Base-by-base conservation (phyloP, 2,888 invertebrate genomes). In the Pseudoips prasinana region DNA sequence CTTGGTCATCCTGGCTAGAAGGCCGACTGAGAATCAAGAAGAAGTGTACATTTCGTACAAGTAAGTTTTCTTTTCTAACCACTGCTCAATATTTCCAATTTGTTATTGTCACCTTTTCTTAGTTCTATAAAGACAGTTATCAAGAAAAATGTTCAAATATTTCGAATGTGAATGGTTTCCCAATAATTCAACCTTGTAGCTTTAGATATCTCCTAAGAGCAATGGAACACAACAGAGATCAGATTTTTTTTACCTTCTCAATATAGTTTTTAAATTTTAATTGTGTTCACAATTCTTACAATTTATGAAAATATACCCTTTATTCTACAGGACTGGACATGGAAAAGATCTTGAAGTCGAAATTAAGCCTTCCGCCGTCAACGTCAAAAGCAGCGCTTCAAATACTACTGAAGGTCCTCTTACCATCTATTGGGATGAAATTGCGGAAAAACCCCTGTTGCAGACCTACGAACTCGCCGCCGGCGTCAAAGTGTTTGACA, bases 401-500 rank as follows among this genome's bases (percentile, higher is more conserved):
- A 79, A 76, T 51, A 56, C 76, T 6, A 61, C 73, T 2, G 70
- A 77, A 11, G 77, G 76, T 6, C 64, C 67, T 1, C 60, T 77
- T 0, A 77, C 67, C 10, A 68, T 68, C 10, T 86, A 85, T 54
- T 83, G 83, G 70, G 78, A 90, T 33, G 77, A 86, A 11, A 73
- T 74, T 24, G 59, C 61, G 1, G 53, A 84, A 10, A 44, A 53
- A 1, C 77, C 84, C 8, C 60, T 89, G 1, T 56, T 89, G 54
- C 62, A 89, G 66, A 77, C 87, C 53, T 83, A 80, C 62, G 69
- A 64, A 4, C 56, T 90, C 7, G 76, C 86, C 1, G 90, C 91
- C 25, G 43, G 46, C 2, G 14, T 39, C 5, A 33, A 31, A 1
- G 27, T 46, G 1, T 54, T 52, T 29, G 25, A 46, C 20, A 33